phyloP scores from a whole-genome alignment of 2,797 vertebrate genomes.

The Hippopotamyrus pictus region DNA sequence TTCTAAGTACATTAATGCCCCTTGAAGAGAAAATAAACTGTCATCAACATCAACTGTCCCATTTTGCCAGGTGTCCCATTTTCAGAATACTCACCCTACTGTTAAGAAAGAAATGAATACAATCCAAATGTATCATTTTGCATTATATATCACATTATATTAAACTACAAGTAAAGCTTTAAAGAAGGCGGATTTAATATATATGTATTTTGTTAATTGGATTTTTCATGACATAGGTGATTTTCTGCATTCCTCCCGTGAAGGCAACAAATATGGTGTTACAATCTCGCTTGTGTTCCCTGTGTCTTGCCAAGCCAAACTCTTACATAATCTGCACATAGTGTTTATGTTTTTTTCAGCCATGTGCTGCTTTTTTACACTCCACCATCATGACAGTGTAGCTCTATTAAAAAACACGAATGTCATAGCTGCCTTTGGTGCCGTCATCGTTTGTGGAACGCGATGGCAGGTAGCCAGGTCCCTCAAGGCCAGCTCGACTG shows the following conservation, averaged over 20 bases:
- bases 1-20: background rate
- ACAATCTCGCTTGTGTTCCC: background rate
- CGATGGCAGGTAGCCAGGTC: background rate
- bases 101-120: background rate
- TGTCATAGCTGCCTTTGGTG: background rate
- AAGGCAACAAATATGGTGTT: background rate
- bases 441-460: background rate
- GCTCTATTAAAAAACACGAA: background rate
- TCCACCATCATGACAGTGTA: background rate
- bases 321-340: background rate
- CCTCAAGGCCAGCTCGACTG: background rate
- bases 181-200: background rate
- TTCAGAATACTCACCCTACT: background rate
- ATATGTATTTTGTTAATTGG: background rate
- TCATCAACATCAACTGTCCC: background rate
- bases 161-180: background rate
- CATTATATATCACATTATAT: background rate
- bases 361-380: background rate
- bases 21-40: background rate
- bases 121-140: background rate
- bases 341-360: background rate
- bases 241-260: background rate
- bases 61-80: background rate
- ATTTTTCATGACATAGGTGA: background rate
- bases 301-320: background rate